These are phyloP conservation scores for Ptiloglossa arizonensis DNA, from an alignment of 1,140 invertebrate species.

Conservation along the genomic window DNA sequence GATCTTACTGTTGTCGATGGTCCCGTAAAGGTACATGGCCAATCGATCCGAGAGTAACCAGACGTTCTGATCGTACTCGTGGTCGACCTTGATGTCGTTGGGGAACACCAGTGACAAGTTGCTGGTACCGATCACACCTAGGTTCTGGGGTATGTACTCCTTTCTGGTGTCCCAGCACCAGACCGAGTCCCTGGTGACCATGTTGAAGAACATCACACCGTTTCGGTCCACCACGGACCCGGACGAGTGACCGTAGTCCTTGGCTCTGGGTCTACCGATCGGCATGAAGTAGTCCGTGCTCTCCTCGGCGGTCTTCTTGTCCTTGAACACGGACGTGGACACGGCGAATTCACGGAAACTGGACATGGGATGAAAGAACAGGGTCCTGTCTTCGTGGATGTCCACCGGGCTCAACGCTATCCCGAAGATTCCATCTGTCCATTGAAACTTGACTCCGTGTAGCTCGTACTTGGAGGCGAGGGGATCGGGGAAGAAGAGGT, in stretches of 20 bases:
- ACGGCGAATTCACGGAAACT: conserved; percentile 89
- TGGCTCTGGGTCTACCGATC: conserved; percentile 84
- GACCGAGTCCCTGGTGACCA: conserved; percentile 87
- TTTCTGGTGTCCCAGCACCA: conserved; percentile 91
- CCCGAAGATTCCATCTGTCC: conserved; percentile 91
- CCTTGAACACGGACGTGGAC: conserved; percentile 84
- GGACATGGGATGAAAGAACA: conserved; percentile 91
- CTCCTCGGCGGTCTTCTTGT: conserved; percentile 82
- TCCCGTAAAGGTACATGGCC: conserved; percentile 88
- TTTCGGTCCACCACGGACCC: conserved; percentile 86
- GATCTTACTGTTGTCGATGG: conserved; percentile 84
- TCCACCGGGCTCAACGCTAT: conserved; percentile 86
- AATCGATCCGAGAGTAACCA: conserved; percentile 90
- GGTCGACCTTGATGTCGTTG: conserved; percentile 90
- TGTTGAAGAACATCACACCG: conserved; percentile 90
- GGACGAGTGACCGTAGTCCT: conserved; percentile 87
- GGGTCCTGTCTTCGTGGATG: conserved; percentile 82
- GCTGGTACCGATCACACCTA: conserved; percentile 84
- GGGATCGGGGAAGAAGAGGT: conserved; percentile 90
- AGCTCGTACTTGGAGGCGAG: conserved; percentile 86
- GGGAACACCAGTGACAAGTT: conserved; percentile 87
- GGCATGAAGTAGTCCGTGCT: conserved; percentile 84
- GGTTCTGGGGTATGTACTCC: conserved; percentile 85
- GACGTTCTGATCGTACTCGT: conserved; percentile 84
- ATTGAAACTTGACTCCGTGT: conserved; percentile 89